A percentile compares a stretch with the other conserved stretches of the same genome.
Evolutionary conservation across 2,888 invertebrate species (phyloP).

Genomic region (Cheilosia pagana): DNA sequence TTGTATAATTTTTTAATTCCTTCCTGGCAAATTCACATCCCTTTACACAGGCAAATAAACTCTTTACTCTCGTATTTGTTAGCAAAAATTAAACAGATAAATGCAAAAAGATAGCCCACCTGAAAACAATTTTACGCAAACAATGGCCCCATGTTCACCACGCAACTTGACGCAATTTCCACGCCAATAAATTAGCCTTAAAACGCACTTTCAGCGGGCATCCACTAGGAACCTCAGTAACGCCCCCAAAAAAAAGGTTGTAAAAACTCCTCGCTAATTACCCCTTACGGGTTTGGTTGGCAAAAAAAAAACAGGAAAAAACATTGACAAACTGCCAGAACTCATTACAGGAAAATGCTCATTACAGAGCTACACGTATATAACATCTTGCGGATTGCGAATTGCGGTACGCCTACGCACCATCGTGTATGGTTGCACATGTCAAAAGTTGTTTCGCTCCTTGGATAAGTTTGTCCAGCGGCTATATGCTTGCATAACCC

Average conservation of each 20-base stretch:
- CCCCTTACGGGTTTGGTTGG: constrained; percentile 38
- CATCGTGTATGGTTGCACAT: constrained; percentile 20
- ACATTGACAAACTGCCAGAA: constrained; percentile 72
- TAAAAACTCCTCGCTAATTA: constrained; percentile 61
- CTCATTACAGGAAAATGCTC: constrained; percentile 51
- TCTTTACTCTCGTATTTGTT: no score
- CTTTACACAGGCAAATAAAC: no score
- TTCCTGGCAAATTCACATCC: no score
- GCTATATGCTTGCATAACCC: constrained; percentile 52
- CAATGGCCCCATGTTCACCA: no score
- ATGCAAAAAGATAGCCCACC: no score
- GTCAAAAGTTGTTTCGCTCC: constrained; percentile 57
- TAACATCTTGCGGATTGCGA: constrained; percentile 45
- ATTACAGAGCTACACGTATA: constrained; percentile 27
- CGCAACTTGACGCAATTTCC: constrained; percentile 39
- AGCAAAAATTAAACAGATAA: no score
- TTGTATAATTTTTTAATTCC: no score
- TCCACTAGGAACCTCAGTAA: constrained; percentile 53
- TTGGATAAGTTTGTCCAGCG: constrained; percentile 65
- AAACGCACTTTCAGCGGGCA: constrained; percentile 68
- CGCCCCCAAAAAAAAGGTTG: constrained; percentile 65
- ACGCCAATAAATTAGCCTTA: constrained; percentile 58
- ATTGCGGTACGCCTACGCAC: constrained; percentile 70
- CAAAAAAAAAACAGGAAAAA: constrained; percentile 44
- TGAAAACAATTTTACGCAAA: no score